Conservation (phyloP, 37 sponge, comb jelly and placozoan species). For the Theonella swinhoei region DNA sequence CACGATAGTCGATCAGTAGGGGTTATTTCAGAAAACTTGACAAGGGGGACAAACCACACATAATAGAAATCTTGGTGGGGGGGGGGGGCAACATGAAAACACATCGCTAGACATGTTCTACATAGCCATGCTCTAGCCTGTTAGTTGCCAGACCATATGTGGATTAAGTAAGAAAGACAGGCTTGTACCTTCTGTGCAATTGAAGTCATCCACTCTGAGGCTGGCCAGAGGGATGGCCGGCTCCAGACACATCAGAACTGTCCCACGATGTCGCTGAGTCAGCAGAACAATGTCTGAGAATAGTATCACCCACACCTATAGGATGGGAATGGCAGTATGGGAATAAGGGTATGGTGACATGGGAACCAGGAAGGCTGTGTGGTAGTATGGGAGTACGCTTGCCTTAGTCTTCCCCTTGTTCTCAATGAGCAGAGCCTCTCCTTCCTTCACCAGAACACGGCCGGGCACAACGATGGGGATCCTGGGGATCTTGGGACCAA, state of each 20-base stretch:
- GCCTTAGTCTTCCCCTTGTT: constrained; percentile 61
- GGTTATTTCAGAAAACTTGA: not conserved
- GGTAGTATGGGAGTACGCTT: not conserved
- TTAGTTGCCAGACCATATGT: no score
- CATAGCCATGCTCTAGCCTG: no score
- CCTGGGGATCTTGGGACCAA: constrained; percentile 33
- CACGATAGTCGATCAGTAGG: not conserved
- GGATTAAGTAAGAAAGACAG: no score
- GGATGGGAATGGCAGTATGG: not conserved
- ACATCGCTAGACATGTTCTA: no score
- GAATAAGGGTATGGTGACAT: not conserved
- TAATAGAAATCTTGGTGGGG: no score
- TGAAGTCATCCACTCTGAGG: constrained; percentile 50
- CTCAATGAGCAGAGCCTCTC: constrained; percentile 53
- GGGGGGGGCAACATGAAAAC: no score
- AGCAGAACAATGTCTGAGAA: constrained; percentile 76
- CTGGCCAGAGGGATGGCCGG: constrained; percentile 41
- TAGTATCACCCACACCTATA: constrained; percentile 56
- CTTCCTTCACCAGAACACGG: constrained; percentile 55
- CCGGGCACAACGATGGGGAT: constrained; percentile 48
- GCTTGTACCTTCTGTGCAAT: constrained; percentile 60
- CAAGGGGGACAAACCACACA: no score
- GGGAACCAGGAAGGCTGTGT: not conserved
- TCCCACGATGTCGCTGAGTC: constrained; percentile 35
- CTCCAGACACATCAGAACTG: constrained; percentile 39